A percentile compares a stretch with the other conserved stretches of the same genome.
Evolutionary conservation across 2,113 vertebrate genomes (phyloP).

Genomic region (Turdus rufiventris): DNA sequence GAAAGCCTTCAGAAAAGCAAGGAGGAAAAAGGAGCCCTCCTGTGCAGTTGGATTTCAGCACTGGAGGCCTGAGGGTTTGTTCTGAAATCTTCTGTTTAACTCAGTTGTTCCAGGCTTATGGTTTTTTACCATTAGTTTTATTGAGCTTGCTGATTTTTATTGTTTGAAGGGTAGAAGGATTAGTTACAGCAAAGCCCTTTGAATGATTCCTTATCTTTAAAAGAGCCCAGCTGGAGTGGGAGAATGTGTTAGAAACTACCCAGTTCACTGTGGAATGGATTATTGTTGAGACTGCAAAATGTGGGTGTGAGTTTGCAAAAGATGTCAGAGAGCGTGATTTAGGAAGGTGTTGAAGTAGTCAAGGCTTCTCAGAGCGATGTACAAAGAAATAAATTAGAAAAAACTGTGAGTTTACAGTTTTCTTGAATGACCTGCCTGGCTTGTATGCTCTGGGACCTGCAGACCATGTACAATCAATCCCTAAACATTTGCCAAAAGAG

Average conservation of each 20-base stretch:
- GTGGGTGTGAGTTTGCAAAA: constrained; percentile 38
- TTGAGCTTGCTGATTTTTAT: constrained; percentile 30
- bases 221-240: constrained; percentile 13
- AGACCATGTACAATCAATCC: background rate
- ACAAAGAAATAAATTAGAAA: constrained; percentile 36
- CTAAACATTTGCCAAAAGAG: background rate
- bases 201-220: constrained; percentile 16
- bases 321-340: constrained; percentile 6
- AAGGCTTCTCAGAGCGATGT: constrained; percentile 19
- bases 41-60: constrained; percentile 13
- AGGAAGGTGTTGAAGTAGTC: constrained; percentile 44
- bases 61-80: background rate
- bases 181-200: constrained; percentile 38
- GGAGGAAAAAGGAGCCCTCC: constrained; percentile 5
- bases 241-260: constrained; percentile 36
- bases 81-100: constrained; percentile 40
- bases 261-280: background rate
- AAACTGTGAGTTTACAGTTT: background rate
- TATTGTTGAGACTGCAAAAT: constrained; percentile 33
- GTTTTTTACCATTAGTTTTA: background rate
- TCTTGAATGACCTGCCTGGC: background rate
- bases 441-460: background rate
- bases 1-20: background rate
- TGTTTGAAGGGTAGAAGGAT: constrained; percentile 37
- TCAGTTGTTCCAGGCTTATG: constrained; percentile 7